Conservation (phyloP, 2,797 vertebrate genomes). For the Euthynnus affinis region DNA sequence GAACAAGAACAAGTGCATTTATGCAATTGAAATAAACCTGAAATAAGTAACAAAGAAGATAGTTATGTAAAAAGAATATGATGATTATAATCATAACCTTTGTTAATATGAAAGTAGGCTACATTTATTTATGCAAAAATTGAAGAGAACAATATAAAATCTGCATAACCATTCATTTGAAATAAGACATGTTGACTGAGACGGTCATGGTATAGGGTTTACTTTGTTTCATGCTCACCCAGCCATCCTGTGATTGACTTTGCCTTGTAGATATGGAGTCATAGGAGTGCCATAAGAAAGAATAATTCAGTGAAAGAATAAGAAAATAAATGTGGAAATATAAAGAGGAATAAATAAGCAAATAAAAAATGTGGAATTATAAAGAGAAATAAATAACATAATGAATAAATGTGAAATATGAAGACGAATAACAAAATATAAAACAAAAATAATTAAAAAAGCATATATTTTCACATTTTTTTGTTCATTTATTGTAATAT, state of each 20-base stretch:
- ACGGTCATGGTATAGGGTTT: constrained; percentile 30
- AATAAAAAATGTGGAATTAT: too few relatives aligned
- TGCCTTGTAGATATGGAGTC: constrained; percentile 28
- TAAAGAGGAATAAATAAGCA: too few relatives aligned
- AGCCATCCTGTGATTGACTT: constrained; percentile 52
- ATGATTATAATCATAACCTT: background rate
- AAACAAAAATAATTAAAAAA: too few relatives aligned
- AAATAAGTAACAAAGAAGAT: background rate
- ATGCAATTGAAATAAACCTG: background rate
- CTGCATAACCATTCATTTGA: background rate
- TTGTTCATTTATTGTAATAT: too few relatives aligned
- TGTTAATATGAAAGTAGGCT: background rate
- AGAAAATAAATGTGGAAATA: too few relatives aligned
- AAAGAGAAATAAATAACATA: too few relatives aligned
- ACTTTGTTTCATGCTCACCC: constrained; percentile 44
- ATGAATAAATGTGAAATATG: too few relatives aligned
- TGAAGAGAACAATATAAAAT: background rate
- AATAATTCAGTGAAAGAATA: too few relatives aligned
- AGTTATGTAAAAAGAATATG: background rate
- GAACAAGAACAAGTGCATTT: background rate
- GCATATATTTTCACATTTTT: too few relatives aligned
- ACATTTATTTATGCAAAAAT: background rate
- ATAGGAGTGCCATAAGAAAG: too few relatives aligned
- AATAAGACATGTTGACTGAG: constrained; percentile 7
- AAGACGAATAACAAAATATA: too few relatives aligned